These are phyloP conservation scores for Schizotus pectinicornis DNA, from an alignment of 2,888 invertebrate species.

Conservation along the genomic window DNA sequence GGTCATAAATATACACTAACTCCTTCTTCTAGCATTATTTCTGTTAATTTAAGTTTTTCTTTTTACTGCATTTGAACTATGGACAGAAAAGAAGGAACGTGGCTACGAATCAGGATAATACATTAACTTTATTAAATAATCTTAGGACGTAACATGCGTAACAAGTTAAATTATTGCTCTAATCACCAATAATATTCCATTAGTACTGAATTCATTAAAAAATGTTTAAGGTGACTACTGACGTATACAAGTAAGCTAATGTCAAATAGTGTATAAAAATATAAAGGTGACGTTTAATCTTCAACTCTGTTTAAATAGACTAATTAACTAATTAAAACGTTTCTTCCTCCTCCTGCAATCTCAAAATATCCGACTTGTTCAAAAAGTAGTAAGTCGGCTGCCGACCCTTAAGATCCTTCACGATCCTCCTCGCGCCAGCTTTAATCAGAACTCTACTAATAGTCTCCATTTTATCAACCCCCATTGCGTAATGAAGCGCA, in stretches of 20 bases:
- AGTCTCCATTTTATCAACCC: slow-evolving; percentile 81
- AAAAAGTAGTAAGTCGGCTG: slow-evolving; percentile 92
- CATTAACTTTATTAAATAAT: no score
- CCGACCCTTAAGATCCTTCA: slow-evolving; percentile 86
- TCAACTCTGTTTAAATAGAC: slow-evolving; percentile 14
- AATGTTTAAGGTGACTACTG: slow-evolving; percentile 13
- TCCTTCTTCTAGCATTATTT: not conserved
- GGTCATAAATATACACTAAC: not conserved
- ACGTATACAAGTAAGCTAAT: slow-evolving; percentile 1
- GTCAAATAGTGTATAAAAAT: slow-evolving; percentile 25
- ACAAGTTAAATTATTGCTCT: no score
- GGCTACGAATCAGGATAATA: no score
- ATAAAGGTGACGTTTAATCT: slow-evolving; percentile 19
- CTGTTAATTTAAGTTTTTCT: not conserved
- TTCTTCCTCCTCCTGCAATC: slow-evolving; percentile 85
- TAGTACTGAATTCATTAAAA: slow-evolving; percentile 7
- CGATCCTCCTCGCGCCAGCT: slow-evolving; percentile 81
- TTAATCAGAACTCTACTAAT: slow-evolving; percentile 81
- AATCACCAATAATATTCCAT: not conserved
- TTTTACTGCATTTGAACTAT: no score
- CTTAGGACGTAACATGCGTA: no score
- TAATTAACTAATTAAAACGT: slow-evolving; percentile 56
- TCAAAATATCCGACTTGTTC: slow-evolving; percentile 86
- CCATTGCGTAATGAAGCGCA: slow-evolving; percentile 90
- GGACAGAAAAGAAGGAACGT: no score